Base-by-base conservation (phyloP, 1,140 invertebrate species). In the Drosophila biarmipes region DNA sequence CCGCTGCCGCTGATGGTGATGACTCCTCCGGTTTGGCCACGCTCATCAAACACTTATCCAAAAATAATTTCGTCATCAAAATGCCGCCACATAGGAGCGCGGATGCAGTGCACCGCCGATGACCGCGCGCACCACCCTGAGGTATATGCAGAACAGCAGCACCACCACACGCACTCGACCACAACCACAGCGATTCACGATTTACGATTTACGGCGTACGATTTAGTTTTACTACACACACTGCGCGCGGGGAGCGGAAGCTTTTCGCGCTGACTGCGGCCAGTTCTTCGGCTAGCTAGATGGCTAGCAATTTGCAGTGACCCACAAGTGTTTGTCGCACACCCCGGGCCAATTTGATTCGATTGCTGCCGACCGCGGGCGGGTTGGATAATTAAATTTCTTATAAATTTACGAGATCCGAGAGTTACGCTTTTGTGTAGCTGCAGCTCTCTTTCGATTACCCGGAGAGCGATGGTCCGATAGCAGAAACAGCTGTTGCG, bases 51-150 rank as follows among this genome's bases (percentile, higher is more conserved):
- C 73, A 78, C 64, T 90, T 79, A 78, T 78, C 85, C 85, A 80
- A 90, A 89, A 80, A 89, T 89, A 89, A 85, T 79, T 80, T 55
- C 52, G 54, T 68, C 57, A 73, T 78, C 51, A 75, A 89, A 72
- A 73, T 66, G 77, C 71, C 59, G 54, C 75, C 73, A 77, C 79
- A 87, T 86, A 56, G 43, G 61, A 78, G 40, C 43, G 27, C 12
- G 0, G 45, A 42, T 52, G 29, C 62, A 62, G 55, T 71, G 49
- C 58, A 57, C 34, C 48, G 14, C 29, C 15, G n/a, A 24, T 24
- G 24, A 17, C 46, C 42, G 29, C 14, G 29, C 14, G 27, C 8
- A 35, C 12, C 34, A 42, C 46, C 42, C 51, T 43, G 27, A 21
- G 17, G 27, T 37, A 40, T 61, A 59, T 72, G 68, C 68, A 52